Evolutionary conservation across 2,797 vertebrate species (phyloP).

Genomic region (Sebastes ruberrimus): DNA sequence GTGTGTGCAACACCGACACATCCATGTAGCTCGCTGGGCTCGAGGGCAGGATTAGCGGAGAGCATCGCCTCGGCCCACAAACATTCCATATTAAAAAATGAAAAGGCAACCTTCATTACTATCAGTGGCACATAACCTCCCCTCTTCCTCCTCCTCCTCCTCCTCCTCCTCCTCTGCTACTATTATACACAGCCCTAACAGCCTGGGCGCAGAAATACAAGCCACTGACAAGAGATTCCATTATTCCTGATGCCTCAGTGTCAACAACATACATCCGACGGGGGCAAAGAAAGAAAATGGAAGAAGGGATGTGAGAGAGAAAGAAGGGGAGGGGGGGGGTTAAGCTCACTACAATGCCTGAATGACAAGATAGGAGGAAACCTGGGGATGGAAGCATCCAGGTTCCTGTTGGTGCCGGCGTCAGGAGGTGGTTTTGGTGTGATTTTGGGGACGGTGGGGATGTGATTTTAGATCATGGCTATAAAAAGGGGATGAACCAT

Average conservation of each 20-base stretch:
- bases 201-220: slow-evolving; percentile 78
- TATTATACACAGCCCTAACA: slow-evolving; percentile 77
- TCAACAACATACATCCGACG: slow-evolving; percentile 77
- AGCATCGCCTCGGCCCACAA: slow-evolving; percentile 80
- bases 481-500: slow-evolving; percentile 1
- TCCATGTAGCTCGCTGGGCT: slow-evolving; percentile 80
- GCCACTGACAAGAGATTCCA: slow-evolving; percentile 79
- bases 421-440: slow-evolving; percentile 47
- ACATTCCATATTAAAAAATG: slow-evolving; percentile 85
- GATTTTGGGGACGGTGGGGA: slow-evolving; percentile 26
- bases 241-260: slow-evolving; percentile 81
- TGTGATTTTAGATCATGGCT: slow-evolving; percentile 17
- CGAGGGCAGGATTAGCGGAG: slow-evolving; percentile 82
- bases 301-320: slow-evolving; percentile 55
- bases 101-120: slow-evolving; percentile 85
- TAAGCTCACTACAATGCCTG: slow-evolving; percentile 75
- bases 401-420: slow-evolving; percentile 51
- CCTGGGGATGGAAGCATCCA: slow-evolving; percentile 57
- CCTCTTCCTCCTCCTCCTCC: slow-evolving; percentile 58
- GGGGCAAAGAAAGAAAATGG: slow-evolving; percentile 66
- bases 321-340: slow-evolving; percentile 37
- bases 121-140: slow-evolving; percentile 82
- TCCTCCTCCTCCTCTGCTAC: slow-evolving; percentile 36
- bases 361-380: slow-evolving; percentile 73
- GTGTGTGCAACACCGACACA: slow-evolving; percentile 65